phyloP scores from a whole-genome alignment of 2,113 vertebrate genomes.

The Cyprinodon brontotheroides region DNA sequence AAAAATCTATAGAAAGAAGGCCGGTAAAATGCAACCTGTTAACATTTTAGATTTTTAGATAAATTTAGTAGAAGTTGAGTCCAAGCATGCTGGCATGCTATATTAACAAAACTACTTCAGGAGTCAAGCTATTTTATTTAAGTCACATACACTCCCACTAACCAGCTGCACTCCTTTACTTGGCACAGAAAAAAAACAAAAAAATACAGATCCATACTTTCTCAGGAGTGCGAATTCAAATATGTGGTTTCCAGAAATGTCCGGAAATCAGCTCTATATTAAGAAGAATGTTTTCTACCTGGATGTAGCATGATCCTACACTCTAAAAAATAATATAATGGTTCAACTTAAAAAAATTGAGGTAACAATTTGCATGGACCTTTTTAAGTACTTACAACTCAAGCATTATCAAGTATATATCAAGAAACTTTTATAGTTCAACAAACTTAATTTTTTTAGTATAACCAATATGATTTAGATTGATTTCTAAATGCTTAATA shows the following conservation, averaged over 20 bases:
- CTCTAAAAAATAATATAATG: too few species aligned
- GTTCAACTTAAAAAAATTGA: too few species aligned
- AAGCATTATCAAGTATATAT: too few species aligned
- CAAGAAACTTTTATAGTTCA: too few species aligned
- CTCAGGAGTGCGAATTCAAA: slow-evolving; percentile 2
- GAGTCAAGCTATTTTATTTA: slow-evolving; percentile 57
- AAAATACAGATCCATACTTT: background rate
- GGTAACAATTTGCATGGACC: too few species aligned
- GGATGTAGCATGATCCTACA: background rate
- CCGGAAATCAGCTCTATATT: slow-evolving; percentile 12
- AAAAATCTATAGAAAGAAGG: slow-evolving; percentile 7
- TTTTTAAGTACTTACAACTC: too few species aligned
- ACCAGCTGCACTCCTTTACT: slow-evolving; percentile 44
- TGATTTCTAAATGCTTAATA: too few species aligned
- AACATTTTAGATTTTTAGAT: slow-evolving; percentile 4
- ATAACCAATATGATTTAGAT: too few species aligned
- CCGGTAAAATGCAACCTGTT: background rate
- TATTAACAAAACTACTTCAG: slow-evolving; percentile 36
- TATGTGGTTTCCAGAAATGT: background rate
- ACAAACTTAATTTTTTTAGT: too few species aligned
- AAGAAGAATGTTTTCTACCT: background rate
- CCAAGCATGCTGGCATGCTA: background rate
- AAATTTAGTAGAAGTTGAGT: slow-evolving; percentile 4
- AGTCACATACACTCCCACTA: slow-evolving; percentile 55
- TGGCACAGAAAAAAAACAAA: slow-evolving; percentile 28